Conservation (phyloP, 2,888 invertebrate species). For the Petrophora chlorosata region DNA sequence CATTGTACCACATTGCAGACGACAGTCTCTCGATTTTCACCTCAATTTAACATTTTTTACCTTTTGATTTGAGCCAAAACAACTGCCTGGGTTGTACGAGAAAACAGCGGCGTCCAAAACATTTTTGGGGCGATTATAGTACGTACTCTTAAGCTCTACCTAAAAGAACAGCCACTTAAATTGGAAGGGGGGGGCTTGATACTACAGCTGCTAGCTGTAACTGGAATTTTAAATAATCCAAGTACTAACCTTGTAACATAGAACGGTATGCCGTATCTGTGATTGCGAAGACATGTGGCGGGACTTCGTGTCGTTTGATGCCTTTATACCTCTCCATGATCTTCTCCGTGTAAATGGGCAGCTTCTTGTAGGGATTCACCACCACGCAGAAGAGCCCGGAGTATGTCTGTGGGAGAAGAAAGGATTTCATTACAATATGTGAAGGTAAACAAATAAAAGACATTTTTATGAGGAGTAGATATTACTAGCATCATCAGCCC, state of each 20-base stretch:
- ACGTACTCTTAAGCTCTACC: no score
- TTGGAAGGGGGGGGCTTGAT: background rate
- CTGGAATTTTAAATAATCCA: background rate
- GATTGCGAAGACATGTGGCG: constrained; percentile 99
- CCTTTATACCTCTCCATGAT: constrained; percentile 99
- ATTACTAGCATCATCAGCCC: no score
- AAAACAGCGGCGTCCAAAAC: no score
- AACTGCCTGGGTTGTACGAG: no score
- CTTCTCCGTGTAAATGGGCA: constrained; percentile 99
- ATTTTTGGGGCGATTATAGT: no score
- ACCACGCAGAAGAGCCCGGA: constrained; percentile 99
- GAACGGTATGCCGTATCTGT: constrained; percentile 99
- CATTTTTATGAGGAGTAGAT: background rate
- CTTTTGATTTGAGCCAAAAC: no score
- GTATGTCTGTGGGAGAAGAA: constrained; percentile 92
- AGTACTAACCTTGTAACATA: constrained; percentile 97
- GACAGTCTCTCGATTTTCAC: no score
- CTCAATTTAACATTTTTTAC: no score
- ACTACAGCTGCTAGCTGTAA: background rate
- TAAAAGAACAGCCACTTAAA: no score
- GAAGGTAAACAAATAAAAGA: no score
- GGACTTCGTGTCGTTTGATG: constrained; percentile 99
- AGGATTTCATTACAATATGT: background rate
- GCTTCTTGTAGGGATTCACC: constrained; percentile 99
- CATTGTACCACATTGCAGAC: no score